Evolutionary conservation across 2,888 invertebrate species (phyloP).

Genomic region (Nemoura dubitans): DNA sequence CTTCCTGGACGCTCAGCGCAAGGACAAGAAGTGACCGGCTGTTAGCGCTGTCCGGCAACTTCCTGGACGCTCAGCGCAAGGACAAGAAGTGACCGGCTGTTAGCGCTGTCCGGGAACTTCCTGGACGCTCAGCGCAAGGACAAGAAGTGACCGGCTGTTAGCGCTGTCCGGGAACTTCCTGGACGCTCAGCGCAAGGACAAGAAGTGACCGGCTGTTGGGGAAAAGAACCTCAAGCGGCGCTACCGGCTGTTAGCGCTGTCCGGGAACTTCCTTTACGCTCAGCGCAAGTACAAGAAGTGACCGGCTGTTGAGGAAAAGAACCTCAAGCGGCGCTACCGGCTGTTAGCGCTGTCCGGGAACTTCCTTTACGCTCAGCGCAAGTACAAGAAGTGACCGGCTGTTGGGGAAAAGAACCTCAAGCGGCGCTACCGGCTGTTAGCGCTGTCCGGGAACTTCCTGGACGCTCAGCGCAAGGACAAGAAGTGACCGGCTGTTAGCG

Average conservation of each 20-base stretch:
- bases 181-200: no score
- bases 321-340: slow-evolving; percentile 89
- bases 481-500: background rate
- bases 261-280: slow-evolving; percentile 65
- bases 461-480: slow-evolving; percentile 46
- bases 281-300: slow-evolving; percentile 45
- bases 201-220: no score
- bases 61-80: no score
- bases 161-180: no score
- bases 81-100: no score
- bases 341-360: slow-evolving; percentile 83
- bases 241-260: slow-evolving; percentile 84
- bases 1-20: no score
- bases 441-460: slow-evolving; percentile 69
- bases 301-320: slow-evolving; percentile 62
- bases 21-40: background rate
- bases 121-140: no score
- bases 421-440: background rate
- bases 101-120: no score
- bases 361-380: slow-evolving; percentile 52
- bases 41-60: no score
- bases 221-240: slow-evolving; percentile 91
- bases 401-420: no score
- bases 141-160: no score
- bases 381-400: slow-evolving; percentile 36